Base-by-base conservation (phyloP, 2,113 vertebrate genomes). In the Xenus cinereus region DNA sequence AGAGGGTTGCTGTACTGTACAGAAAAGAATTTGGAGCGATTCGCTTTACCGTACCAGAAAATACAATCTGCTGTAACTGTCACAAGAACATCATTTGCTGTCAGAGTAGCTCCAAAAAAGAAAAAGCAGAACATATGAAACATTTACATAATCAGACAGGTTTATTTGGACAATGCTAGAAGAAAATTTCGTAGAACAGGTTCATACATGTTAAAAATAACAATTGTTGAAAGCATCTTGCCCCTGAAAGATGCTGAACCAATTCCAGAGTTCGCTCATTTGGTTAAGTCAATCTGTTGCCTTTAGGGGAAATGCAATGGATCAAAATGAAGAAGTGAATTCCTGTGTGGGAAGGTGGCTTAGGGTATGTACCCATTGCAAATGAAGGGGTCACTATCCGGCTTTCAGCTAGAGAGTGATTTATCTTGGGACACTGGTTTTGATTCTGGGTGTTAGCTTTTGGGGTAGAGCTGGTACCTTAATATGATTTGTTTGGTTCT, bases 201-300 rank as follows among this genome's bases (percentile, higher is more conserved):
- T 80, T 96, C 56, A 50, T 91, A 88, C 32, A 51, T 63, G 60
- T 89, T 91, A 91, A 87, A 95, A 96, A 89, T 91, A 97, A 76
- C 39, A 76, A 8, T 62, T 79, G 37, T 41, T 75, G 87, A 60
- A 93, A 91, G 75, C 32, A 32, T 54, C 53, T 82, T 94, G 77
- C 77, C 91, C 87, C 53, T 81, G 74, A 72, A 89, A 94, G 62
- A 53, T 85, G 32, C 24, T 87, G 87, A 91, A 84, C 28, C 1
- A 0, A 22, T 83, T 87, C 87, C 75, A 87, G 63, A 37, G 50
- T 94, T 93, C 33, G 1, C 79, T 95, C n/a, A 30, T 90, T 91
- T 88, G 33, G 56, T 76, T 9, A 84, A 48, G 56, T n/a, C 35
- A 41, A 46, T 73, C 78, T 80, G 57, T 75, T 93, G 18, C 43